These are phyloP conservation scores for Scolanthus callimorphus DNA, from an alignment of 92 coral and sea anemone species.

Conservation along the genomic window DNA sequence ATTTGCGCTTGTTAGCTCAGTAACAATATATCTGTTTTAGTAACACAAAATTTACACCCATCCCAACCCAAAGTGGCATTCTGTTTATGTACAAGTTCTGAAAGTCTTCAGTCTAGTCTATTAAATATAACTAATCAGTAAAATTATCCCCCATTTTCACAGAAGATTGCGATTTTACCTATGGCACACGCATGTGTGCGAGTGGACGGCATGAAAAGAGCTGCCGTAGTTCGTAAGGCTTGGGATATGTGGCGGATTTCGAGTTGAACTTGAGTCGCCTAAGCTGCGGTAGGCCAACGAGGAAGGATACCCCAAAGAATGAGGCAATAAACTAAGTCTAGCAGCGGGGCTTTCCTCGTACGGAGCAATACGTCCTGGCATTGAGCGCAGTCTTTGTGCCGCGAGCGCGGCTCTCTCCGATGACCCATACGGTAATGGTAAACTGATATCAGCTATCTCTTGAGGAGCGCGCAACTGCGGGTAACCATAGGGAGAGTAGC, in stretches of 20 bases:
- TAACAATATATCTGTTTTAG: too few species aligned
- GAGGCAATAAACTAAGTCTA: conserved; percentile 13
- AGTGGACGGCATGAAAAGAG: conserved; percentile 33
- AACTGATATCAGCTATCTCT: conserved; percentile 24
- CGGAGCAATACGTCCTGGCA: conserved; percentile 28
- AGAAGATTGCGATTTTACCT: conserved; percentile 25
- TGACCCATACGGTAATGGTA: conserved; percentile 35
- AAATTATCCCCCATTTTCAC: too few species aligned
- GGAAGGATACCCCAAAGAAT: conserved; percentile 26
- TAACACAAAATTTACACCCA: too few species aligned
- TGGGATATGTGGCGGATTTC: background rate
- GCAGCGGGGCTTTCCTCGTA: conserved; percentile 19
- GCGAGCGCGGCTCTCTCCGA: conserved; percentile 29
- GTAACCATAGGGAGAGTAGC: conserved; percentile 19
- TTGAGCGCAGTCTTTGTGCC: conserved; percentile 45
- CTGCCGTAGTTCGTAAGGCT: background rate
- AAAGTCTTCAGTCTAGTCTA: too few species aligned
- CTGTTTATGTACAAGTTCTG: too few species aligned
- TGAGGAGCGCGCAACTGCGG: conserved; percentile 10
- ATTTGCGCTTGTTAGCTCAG: too few species aligned
- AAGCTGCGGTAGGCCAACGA: conserved; percentile 1
- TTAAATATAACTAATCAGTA: too few species aligned
- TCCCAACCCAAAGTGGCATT: too few species aligned
- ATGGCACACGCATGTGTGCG: conserved; percentile 70
- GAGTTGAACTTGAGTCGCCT: background rate